These are phyloP conservation scores for Phengaris arion DNA, from an alignment of 2,888 invertebrate species.

Conservation along the genomic window DNA sequence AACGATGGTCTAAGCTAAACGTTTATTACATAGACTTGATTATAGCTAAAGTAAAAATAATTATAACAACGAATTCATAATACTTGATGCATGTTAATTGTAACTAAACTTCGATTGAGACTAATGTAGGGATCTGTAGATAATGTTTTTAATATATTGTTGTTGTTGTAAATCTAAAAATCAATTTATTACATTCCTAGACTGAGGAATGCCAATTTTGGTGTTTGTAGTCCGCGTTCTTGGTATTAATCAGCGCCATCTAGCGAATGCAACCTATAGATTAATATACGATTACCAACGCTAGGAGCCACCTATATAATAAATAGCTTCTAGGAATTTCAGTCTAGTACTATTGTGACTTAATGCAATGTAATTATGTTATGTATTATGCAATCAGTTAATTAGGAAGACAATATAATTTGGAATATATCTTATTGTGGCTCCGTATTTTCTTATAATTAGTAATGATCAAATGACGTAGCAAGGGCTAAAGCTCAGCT, in stretches of 20 bases:
- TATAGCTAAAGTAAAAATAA: not conserved
- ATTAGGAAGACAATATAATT: too few relatives aligned
- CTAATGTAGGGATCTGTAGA: conserved; percentile 24
- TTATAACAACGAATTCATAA: conserved; percentile 11
- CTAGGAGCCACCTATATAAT: not conserved
- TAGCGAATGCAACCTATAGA: not conserved
- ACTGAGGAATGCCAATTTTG: not conserved
- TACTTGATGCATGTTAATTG: conserved; percentile 20
- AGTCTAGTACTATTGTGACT: not conserved
- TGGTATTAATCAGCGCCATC: not conserved
- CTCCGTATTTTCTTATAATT: not conserved
- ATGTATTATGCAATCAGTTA: not conserved
- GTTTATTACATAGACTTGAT: not conserved
- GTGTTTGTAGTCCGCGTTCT: not conserved
- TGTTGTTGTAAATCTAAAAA: conserved; percentile 16
- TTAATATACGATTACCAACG: not conserved
- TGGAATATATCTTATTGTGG: not conserved
- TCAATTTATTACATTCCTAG: conserved; percentile 8
- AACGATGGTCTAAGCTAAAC: not conserved
- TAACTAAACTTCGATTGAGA: conserved; percentile 12
- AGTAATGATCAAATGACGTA: not conserved
- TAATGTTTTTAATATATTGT: conserved; percentile 22
- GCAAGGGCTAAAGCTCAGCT: too few relatives aligned
- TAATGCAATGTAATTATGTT: not conserved
- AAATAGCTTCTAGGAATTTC: not conserved